phyloP scores from a whole-genome alignment of 2,113 vertebrate genomes.

The Serinus canaria region DNA sequence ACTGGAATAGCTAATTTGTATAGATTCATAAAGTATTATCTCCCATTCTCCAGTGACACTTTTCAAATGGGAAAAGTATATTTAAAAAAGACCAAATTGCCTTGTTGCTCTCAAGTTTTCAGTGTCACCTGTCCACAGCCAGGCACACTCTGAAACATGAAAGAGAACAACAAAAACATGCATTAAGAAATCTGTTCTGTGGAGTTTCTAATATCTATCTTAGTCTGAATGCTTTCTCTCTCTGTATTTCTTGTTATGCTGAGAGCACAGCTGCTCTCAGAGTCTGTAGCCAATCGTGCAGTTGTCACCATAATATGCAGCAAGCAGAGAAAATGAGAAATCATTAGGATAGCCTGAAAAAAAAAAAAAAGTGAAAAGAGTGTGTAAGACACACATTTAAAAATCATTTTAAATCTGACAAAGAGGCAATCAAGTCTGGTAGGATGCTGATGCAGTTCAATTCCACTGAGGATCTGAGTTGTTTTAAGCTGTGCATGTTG shows the following conservation, averaged over 20 bases:
- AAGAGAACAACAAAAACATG: neutral
- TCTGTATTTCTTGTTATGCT: neutral
- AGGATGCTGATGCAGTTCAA: conserved; percentile 14
- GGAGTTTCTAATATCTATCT: neutral
- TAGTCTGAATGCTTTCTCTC: neutral
- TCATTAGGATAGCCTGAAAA: neutral
- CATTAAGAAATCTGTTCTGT: neutral
- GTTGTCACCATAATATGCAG: neutral
- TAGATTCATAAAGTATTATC: neutral
- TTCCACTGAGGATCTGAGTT: neutral
- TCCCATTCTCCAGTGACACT: neutral
- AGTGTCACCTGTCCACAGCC: neutral
- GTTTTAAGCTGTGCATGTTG: conserved; percentile 48
- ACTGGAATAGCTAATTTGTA: neutral
- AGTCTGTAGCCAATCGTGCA: neutral
- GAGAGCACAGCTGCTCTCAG: neutral
- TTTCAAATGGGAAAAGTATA: neutral
- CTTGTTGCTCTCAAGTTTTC: neutral
- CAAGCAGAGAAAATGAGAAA: neutral
- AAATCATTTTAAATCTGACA: conserved; percentile 6
- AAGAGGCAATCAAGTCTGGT: conserved; percentile 2
- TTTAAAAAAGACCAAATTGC: neutral
- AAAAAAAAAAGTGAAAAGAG: neutral
- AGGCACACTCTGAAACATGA: neutral
- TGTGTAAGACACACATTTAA: neutral